Evolutionary conservation across 2,888 invertebrate genomes (phyloP), one percentile per base, ranked within the genome.

Genomic region (Drosophila kanekoi): DNA sequence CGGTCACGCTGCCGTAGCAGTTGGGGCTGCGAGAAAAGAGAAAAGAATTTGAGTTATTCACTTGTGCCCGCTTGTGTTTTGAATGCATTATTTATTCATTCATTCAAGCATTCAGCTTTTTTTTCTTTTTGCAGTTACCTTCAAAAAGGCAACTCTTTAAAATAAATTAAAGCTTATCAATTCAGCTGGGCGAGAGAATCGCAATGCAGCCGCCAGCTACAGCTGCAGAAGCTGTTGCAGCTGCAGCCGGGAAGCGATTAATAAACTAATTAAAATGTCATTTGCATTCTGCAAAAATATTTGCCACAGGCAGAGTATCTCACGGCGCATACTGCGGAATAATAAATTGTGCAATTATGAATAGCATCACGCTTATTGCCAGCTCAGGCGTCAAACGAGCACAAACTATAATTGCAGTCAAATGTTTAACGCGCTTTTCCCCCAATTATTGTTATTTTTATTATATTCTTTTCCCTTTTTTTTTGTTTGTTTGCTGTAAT

Each of bases 1-100:
- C 97, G 94, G 93, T 98, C 98, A 85, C 96, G 94, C 78, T 95
- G 95, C 58, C 94, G 94, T 51, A 96, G 94, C 41, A 94, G 93
- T 57, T 93, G 93, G 32, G 94, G 94, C 94, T 95, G 93, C 16
- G 67, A 58, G n/a, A n/a, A 9, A 47, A 1, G 13, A n/a, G 9
- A 14, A 18, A 23, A 43, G 51, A 37, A 56, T 41, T 37, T 10
- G 0, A 35, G 38, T 40, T 53, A 61, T 45, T 73, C 32, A 72
- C 8, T 63, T 28, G 45, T n/a, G n/a, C 18, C 33, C 20, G 48
- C 28, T 48, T 14, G 37, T 35, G 47, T 9, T 47, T 28, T 62
- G 61, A 62, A 63, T 51, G 32, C 37, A 38, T 62, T 47, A 59
- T 59, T n/a, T 37, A 38, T 38, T 37, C 35, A 37, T 37, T 48